Percentiles rank a stretch among this genome's conserved stretches.
phyloP scores from a whole-genome alignment of 2,797 vertebrate genomes.

The Bradypodion ventrale region DNA sequence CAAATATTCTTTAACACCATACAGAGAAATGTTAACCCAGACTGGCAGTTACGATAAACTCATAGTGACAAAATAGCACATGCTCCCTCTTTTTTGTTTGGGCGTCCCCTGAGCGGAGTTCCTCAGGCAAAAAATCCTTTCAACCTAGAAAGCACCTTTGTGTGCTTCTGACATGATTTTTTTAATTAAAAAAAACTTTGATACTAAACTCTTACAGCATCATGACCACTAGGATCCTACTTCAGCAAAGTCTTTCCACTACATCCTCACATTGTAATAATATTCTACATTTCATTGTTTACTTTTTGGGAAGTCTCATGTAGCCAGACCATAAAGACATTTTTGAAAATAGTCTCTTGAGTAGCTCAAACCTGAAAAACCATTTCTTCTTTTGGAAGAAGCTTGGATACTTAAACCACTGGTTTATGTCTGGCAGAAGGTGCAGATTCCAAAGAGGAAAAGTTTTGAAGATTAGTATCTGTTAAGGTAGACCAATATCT shows the following conservation, averaged over 20 bases:
- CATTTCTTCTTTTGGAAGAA: slow-evolving; percentile 8
- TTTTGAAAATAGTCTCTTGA: slow-evolving; percentile 12
- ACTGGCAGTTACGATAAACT: too few species aligned
- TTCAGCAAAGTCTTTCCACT: not conserved
- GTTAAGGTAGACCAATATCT: not conserved
- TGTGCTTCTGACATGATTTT: too few species aligned
- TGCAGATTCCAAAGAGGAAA: not conserved
- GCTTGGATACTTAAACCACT: slow-evolving; percentile 5
- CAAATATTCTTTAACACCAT: too few species aligned
- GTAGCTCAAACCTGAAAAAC: slow-evolving; percentile 7
- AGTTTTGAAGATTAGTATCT: slow-evolving; percentile 20
- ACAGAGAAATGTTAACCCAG: too few species aligned
- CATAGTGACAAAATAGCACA: too few species aligned
- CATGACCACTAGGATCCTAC: too few species aligned
- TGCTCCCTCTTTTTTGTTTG: not conserved
- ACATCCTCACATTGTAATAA: slow-evolving; percentile 1
- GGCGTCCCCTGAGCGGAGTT: too few species aligned
- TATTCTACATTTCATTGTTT: slow-evolving; percentile 6
- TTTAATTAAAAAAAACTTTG: too few species aligned
- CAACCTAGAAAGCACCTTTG: too few species aligned
- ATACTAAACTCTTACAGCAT: not conserved
- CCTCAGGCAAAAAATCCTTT: too few species aligned
- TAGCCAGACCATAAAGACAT: not conserved
- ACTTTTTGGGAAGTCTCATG: slow-evolving; percentile 3
- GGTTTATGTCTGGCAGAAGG: not conserved